Evolutionary conservation across 2,888 invertebrate species (phyloP), one percentile per base, ranked within the genome.

Genomic region (Gymnoscelis rufifasciata): DNA sequence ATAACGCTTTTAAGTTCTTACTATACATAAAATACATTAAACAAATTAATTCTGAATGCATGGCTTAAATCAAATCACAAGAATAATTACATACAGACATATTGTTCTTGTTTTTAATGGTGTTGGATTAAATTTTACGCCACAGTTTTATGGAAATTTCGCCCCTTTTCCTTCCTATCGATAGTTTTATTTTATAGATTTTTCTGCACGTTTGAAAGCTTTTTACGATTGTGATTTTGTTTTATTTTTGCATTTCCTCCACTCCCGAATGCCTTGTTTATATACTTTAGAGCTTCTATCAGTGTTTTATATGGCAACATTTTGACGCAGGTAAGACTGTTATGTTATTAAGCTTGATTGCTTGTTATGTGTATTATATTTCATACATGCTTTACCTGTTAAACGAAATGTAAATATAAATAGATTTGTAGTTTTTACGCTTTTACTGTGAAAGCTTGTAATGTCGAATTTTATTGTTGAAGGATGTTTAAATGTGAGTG

Each of bases 191-290:
- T 50, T 19, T 19, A 5, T 19, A 2, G 5, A 19, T 19, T 19
- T 19, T 19, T 27, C 54, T 83, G 87, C 87, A 88, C 87, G 88
- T 88, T 86, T 88, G 88, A 88, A 88, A 87, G 88, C 88, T 87
- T 88, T 86, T 84, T 75, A 84, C 83, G 87, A 87, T 87, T 88
- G 88, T 87, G 88, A 87, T 84, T 82, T 79, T 83, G 78, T 83
- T 86, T 88, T 86, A 83, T 80, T 84, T 86, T 74, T 65, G 64
- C 64, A 33, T 33, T 10, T 33, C 14, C 68, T 64, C 69, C 68
- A 66, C 68, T 74, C 70, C 71, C 73, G 67, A 72, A 64, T 62
- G 66, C 57, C 52, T 57, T 52, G 45, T 36, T 50, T 49, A 60
- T 60, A 64, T 62, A 62, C 56, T 63, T 70, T 70, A 68, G 64